These are phyloP conservation scores for Harmothoe impar DNA, from an alignment of 2,888 invertebrate genomes.

Conservation along the genomic window DNA sequence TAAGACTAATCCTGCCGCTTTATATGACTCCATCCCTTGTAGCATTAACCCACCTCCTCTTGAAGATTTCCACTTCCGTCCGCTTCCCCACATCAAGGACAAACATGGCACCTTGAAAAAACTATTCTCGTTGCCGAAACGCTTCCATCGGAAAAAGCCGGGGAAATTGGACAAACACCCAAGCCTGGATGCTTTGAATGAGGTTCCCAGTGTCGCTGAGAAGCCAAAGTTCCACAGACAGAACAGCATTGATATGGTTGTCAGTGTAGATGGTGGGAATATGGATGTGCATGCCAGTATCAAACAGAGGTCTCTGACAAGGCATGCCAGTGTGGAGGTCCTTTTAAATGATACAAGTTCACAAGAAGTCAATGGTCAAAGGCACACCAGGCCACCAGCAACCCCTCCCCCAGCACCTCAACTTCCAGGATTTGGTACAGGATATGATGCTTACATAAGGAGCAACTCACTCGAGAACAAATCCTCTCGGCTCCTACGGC, in stretches of 20 bases:
- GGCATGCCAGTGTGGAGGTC: conserved; percentile 27
- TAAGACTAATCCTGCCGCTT: background rate
- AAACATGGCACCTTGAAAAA: background rate
- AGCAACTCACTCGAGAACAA: background rate
- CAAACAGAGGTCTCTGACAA: background rate
- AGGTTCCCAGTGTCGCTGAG: background rate
- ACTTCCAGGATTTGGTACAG: background rate
- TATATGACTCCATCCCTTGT: conserved; percentile 13
- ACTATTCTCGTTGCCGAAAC: background rate
- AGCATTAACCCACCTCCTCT: background rate
- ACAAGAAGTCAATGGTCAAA: background rate
- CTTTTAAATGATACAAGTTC: background rate
- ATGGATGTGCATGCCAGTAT: conserved; percentile 3
- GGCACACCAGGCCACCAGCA: background rate
- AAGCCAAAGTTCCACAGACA: background rate
- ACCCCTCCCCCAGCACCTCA: background rate
- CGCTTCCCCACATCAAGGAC: background rate
- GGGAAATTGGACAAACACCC: background rate
- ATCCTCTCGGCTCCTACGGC: background rate
- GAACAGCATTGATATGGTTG: conserved; percentile 35
- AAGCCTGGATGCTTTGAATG: conserved; percentile 18
- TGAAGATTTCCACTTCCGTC: conserved; percentile 24
- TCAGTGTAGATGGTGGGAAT: background rate
- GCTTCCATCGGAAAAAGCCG: conserved; percentile 16
- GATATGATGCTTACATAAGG: background rate